phyloP scores from a whole-genome alignment of 2,113 vertebrate species.

The Cnemophilus loriae region DNA sequence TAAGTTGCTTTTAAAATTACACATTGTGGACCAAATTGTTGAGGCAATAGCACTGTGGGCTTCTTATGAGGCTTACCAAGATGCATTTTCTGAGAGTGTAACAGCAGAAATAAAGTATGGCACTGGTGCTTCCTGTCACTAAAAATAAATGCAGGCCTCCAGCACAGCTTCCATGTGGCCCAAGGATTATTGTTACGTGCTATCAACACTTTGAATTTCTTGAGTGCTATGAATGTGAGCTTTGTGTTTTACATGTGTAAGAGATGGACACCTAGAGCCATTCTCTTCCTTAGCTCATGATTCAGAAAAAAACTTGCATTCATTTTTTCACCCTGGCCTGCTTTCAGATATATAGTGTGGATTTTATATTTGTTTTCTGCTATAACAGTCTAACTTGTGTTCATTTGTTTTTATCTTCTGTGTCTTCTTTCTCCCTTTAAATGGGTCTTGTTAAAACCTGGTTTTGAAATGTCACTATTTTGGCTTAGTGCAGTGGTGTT shows the following conservation, averaged over 20 bases:
- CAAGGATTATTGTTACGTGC: neutral
- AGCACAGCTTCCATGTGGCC: neutral
- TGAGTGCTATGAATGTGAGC: accelerated
- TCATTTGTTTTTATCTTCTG: neutral
- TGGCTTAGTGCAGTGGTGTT: neutral
- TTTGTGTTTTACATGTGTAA: neutral
- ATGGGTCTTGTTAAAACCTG: neutral
- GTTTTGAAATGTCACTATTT: neutral
- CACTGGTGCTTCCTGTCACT: neutral
- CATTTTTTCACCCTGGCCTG: neutral
- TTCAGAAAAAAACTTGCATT: neutral
- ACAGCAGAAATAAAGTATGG: neutral
- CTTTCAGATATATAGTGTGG: neutral
- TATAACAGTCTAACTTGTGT: neutral
- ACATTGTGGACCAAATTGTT: neutral
- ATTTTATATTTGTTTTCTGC: neutral
- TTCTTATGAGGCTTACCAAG: neutral
- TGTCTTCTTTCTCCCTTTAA: neutral
- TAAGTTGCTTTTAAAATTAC: neutral
- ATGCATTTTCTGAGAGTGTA: neutral
- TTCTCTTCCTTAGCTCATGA: neutral
- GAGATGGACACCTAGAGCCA: neutral
- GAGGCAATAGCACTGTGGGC: accelerated
- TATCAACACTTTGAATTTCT: neutral
- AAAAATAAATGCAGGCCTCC: neutral